Conservation (phyloP, 23 tunicate genomes). For the Halocynthia aurantium region DNA sequence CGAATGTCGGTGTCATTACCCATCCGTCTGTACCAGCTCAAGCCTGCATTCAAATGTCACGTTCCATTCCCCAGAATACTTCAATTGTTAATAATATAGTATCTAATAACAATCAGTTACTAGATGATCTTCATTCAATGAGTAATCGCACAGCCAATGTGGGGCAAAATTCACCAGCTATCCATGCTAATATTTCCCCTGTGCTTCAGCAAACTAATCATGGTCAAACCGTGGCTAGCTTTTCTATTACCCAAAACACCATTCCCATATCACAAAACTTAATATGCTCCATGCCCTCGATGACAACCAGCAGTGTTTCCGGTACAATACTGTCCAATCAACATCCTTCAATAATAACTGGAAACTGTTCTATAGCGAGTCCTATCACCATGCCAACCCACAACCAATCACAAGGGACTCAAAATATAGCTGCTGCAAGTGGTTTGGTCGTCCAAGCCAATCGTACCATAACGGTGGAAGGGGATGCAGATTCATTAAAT, state of each 20-base stretch:
- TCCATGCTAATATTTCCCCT: slow-evolving; percentile 13
- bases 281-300: slow-evolving; percentile 18
- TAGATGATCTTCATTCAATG: slow-evolving; percentile 17
- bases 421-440: slow-evolving; percentile 9
- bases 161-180: not conserved
- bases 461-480: slow-evolving; percentile 1
- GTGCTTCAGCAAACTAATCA: slow-evolving; percentile 8
- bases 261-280: slow-evolving; percentile 9
- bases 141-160: slow-evolving; percentile 16
- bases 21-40: slow-evolving; percentile 14
- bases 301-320: slow-evolving; percentile 16
- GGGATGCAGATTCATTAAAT: slow-evolving; percentile 2
- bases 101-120: not conserved
- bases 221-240: slow-evolving; percentile 6
- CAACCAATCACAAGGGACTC: slow-evolving; percentile 6
- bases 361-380: not conserved
- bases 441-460: slow-evolving; percentile 8
- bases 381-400: not conserved
- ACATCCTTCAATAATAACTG: not conserved
- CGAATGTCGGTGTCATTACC: slow-evolving; percentile 10
- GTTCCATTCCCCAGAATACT: slow-evolving; percentile 19
- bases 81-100: not conserved
- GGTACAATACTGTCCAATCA: slow-evolving; percentile 6
- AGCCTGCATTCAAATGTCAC: slow-evolving; percentile 17
- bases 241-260: slow-evolving; percentile 13